Conservation (phyloP, 2,888 invertebrate genomes). For the Osmoderma eremita region DNA sequence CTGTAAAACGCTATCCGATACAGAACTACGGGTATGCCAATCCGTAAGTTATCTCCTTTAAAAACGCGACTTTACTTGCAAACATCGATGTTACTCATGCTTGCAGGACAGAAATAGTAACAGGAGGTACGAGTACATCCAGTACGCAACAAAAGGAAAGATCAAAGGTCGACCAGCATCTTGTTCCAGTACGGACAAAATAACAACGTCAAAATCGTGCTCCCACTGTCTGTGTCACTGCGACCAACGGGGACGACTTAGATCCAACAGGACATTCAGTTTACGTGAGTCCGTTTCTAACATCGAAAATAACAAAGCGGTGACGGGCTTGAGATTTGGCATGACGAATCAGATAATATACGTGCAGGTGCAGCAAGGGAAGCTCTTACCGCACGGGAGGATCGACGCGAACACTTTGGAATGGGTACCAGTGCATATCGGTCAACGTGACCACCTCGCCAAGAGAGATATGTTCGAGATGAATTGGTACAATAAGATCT, state of each 20-base stretch:
- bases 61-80: conserved; percentile 60
- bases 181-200: too few species aligned
- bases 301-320: conserved; percentile 73
- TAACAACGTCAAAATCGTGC: too few species aligned
- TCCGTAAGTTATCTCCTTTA: too few species aligned
- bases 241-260: too few species aligned
- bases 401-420: conserved; percentile 69
- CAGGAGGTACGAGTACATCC: too few species aligned
- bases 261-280: conserved; percentile 83
- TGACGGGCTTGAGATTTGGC: conserved; percentile 79
- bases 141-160: too few species aligned
- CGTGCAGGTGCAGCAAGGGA: conserved; percentile 82
- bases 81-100: too few species aligned
- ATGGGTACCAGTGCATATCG: conserved; percentile 76
- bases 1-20: too few species aligned
- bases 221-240: too few species aligned
- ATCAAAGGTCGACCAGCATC: too few species aligned
- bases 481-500: conserved; percentile 77
- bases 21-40: too few species aligned
- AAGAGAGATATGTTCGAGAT: conserved; percentile 60
- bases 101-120: too few species aligned
- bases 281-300: conserved; percentile 72
- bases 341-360: conserved; percentile 84
- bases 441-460: not conserved
- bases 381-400: conserved; percentile 72